Base-by-base conservation (phyloP, 2,888 invertebrate species). In the Alviniconcha strummeri region DNA sequence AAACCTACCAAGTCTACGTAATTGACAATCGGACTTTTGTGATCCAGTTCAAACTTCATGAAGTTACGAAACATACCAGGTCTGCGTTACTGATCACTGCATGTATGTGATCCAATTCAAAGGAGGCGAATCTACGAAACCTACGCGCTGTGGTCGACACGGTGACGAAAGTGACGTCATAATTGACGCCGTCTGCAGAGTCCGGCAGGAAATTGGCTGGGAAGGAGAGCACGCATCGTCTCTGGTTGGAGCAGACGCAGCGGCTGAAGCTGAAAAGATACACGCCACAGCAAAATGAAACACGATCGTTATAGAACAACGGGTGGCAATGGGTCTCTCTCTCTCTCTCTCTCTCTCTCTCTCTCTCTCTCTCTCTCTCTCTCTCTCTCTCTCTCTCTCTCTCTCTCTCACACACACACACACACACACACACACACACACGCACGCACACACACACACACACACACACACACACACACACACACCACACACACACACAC, bases 91-190 rank as follows among this genome's bases (percentile, higher is more conserved):
- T 36, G 36, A 36, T 36, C 36, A 36, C 3, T 36, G 36, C 36
- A 36, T 36, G 36, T 36, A 3, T 36, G 36, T 36, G 36, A 36
- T 36, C 36, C 36, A 36, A 36, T 36, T 36, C 36, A 36, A 36
- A 36, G 36, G 36, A 36, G 36, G 36, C 36, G 36, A 36, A 36
- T 36, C 36, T 36, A 36, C 55, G 55, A 4, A 57, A 77, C 78
- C 36, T 36, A 78, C 78, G 78, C 4, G 64, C 36, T 11, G 64
- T 78, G 52, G 52, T 78, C 15, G 78, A 1, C n/a, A 64, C 56
- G 36, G 78, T 78, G 64, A 78, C 78, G 64, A 78, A 78, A n/a
- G 78, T 78, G 78, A 78, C 78, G 78, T 78, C 78, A 78, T 11
- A 78, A 15, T 9, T 56, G n/a, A 78, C n/a, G 78, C 19, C 64